Evolutionary conservation across 2,113 vertebrate species (phyloP), one percentile per base, ranked within the genome.

Genomic region (Xenopus tropicalis): DNA sequence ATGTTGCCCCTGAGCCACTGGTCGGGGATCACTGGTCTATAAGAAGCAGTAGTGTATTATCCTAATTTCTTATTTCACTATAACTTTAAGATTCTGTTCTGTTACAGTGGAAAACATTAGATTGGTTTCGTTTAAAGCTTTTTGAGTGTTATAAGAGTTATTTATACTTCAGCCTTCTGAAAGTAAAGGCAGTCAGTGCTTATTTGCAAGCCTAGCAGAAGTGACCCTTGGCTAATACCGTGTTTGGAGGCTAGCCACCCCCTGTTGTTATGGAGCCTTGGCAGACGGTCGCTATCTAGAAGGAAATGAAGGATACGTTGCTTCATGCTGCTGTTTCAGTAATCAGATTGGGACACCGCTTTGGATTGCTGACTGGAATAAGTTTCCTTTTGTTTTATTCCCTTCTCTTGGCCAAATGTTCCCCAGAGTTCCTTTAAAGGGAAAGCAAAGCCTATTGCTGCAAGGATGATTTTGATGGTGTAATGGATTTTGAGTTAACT

Each of bases 281-380:
- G 58, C 56, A 20, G 7, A 19, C 17, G 22, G 21, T 67, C 54
- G 12, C 64, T 59, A 19, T 61, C 56, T 68, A 23, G 37, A n/a
- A 68, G 72, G 57, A 74, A 74, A 68, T 54, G 14, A 29, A 43
- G 66, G 21, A 11, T 58, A 29, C 23, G 20, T 66, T 21, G 14
- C 61, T 64, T 48, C 22, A 54, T 62, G 69, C 22, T 62, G 20
- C 43, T 68, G 62, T 54, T 63, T 48, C 54, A n/a, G 54, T 74
- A 74, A 74, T 67, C 63, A 59, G 72, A 48, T 74, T 25, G 54
- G 72, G 72, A 74, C 66, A 59, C 29, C n/a, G 52, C 14, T 16
- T 44, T 61, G 12, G 24, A 25, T 54, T 56, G 24, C n/a, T 21
- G 20, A 19, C 14, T 43, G 25, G 57, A 59, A 59, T 23, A 59